A percentile compares a stretch with the other conserved stretches of the same genome.
Evolutionary conservation across 2,888 invertebrate species (phyloP).

Genomic region (Oligia strigilis): DNA sequence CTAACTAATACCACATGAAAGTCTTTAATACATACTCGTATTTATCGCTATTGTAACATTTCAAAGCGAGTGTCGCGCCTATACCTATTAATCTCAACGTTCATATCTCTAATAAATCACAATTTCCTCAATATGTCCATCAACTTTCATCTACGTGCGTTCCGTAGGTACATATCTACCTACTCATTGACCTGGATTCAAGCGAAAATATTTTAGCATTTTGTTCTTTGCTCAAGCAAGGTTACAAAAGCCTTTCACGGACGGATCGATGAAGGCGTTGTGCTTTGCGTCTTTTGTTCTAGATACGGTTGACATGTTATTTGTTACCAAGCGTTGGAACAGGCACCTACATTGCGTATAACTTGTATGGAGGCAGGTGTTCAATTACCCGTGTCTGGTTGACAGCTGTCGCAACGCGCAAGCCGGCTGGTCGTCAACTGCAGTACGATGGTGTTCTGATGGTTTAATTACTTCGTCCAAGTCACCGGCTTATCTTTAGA

Average conservation of each 20-base stretch:
- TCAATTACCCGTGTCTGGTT: slow-evolving; percentile 71
- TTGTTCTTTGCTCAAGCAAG: slow-evolving; percentile 75
- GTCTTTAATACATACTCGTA: not conserved
- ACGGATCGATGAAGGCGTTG: slow-evolving; percentile 62
- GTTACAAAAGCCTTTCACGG: slow-evolving; percentile 79
- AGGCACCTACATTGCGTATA: slow-evolving; percentile 51
- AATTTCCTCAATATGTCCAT: slow-evolving; percentile 69
- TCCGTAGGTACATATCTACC: slow-evolving; percentile 28
- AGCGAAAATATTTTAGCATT: slow-evolving; percentile 69
- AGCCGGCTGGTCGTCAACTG: slow-evolving; percentile 66
- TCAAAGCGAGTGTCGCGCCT: slow-evolving; percentile 5
- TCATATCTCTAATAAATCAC: slow-evolving; percentile 62
- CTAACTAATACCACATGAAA: not conserved
- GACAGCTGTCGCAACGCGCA: slow-evolving; percentile 74
- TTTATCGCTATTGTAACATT: not conserved
- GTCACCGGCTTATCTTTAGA: slow-evolving; percentile 56
- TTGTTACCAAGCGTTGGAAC: slow-evolving; percentile 66
- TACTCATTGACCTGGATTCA: slow-evolving; percentile 79
- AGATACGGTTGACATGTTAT: slow-evolving; percentile 59
- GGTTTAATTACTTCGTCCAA: slow-evolving; percentile 67
- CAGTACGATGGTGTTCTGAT: slow-evolving; percentile 59
- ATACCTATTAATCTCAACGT: slow-evolving; percentile 8
- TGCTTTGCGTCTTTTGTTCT: slow-evolving; percentile 68
- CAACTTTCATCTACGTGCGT: slow-evolving; percentile 73
- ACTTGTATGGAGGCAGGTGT: slow-evolving; percentile 62